These are phyloP conservation scores for Pristionchus exspectatus DNA, from an alignment of 2,888 invertebrate genomes.

Conservation along the genomic window DNA sequence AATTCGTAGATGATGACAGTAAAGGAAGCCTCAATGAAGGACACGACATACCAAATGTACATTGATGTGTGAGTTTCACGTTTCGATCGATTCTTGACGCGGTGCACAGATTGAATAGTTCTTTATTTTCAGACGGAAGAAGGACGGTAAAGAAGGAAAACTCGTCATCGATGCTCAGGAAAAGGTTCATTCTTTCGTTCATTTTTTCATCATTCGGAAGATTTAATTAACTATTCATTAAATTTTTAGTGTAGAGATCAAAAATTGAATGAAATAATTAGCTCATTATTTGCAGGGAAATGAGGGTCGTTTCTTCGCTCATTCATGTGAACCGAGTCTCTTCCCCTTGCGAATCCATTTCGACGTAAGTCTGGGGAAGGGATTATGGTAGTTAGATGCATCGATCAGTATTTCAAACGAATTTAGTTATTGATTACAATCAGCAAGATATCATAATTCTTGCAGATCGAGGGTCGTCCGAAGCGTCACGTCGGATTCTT, in stretches of 20 bases:
- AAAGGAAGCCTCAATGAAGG: neutral
- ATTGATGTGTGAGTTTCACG: neutral
- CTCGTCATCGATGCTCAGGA: neutral
- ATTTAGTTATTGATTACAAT: neutral
- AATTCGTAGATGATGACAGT: neutral
- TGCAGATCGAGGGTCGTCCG: neutral
- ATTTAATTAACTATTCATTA: neutral
- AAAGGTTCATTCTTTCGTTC: neutral
- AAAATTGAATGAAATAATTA: neutral
- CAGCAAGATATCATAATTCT: neutral
- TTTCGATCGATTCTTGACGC: neutral
- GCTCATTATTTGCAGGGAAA: neutral
- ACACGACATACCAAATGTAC: neutral
- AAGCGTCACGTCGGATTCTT: neutral
- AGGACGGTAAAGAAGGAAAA: neutral
- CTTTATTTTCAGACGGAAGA: neutral
- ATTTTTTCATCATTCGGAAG: neutral
- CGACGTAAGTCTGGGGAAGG: neutral
- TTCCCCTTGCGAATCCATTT: neutral
- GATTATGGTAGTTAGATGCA: neutral
- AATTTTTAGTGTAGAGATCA: neutral
- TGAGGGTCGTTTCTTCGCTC: neutral
- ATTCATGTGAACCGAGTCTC: neutral
- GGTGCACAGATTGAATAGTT: neutral
- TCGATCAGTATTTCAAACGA: neutral